Percentiles rank a stretch among this genome's conserved stretches.
phyloP scores from a whole-genome alignment of 2,113 vertebrate genomes.

The Heteronetta atricapilla region DNA sequence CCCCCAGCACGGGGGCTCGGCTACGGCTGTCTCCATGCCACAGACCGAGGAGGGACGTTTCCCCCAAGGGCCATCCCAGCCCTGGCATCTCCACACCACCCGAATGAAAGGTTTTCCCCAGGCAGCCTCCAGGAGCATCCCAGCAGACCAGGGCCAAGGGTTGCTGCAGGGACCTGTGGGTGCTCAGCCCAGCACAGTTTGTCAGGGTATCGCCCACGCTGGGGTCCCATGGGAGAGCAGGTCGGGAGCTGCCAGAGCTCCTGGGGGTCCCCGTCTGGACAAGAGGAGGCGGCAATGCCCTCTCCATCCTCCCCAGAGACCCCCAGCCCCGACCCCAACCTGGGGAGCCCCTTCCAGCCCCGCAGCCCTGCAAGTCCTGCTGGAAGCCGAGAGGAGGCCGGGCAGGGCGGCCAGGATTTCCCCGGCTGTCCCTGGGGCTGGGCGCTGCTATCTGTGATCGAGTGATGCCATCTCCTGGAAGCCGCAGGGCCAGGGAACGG shows the following conservation, averaged over 20 bases:
- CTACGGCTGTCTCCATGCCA: no score
- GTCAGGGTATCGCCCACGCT: neutral
- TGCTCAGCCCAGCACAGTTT: neutral
- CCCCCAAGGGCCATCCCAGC: no score
- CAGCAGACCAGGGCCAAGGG: neutral
- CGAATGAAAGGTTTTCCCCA: neutral
- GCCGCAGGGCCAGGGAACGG: neutral
- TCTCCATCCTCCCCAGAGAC: neutral
- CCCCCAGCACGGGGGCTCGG: neutral
- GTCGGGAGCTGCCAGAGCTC: neutral
- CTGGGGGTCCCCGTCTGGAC: neutral
- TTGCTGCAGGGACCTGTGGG: rapidly evolving
- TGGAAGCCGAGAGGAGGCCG: neutral
- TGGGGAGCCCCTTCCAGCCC: neutral
- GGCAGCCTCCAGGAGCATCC: neutral
- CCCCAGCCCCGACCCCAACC: neutral
- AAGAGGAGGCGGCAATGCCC: neutral
- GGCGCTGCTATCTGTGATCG: neutral
- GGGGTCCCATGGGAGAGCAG: neutral
- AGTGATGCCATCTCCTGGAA: slow-evolving; percentile 71
- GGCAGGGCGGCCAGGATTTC: rapidly evolving
- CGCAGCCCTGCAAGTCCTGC: neutral
- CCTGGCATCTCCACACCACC: no score
- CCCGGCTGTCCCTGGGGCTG: neutral
- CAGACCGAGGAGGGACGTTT: neutral